These are phyloP conservation scores for Tribolium freemani DNA, from an alignment of 2,888 invertebrate species.

Conservation along the genomic window DNA sequence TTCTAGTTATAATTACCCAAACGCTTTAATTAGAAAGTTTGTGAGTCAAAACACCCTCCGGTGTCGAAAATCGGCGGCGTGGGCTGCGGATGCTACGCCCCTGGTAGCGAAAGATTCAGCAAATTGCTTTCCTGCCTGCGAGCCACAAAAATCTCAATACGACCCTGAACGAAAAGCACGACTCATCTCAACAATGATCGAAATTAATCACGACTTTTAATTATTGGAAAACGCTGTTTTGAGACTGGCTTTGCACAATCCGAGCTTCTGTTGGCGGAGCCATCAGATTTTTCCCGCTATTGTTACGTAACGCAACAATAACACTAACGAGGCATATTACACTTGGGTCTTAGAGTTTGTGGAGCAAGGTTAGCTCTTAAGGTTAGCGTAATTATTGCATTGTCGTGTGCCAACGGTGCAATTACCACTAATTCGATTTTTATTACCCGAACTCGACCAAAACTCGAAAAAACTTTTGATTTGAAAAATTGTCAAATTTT, in stretches of 20 bases:
- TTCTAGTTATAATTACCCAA: slow-evolving; percentile 5
- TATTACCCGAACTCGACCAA: not conserved
- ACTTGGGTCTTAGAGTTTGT: slow-evolving; percentile 48
- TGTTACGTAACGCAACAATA: slow-evolving; percentile 54
- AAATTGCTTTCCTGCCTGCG: slow-evolving; percentile 20
- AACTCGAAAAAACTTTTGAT: not conserved
- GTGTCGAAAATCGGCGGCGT: not conserved
- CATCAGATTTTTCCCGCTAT: slow-evolving; percentile 46
- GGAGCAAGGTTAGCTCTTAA: slow-evolving; percentile 55
- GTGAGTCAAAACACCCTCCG: slow-evolving; percentile 9
- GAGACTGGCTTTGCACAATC: slow-evolving; percentile 1
- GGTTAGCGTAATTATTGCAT: slow-evolving; percentile 48
- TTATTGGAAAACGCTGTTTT: slow-evolving; percentile 6
- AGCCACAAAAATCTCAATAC: slow-evolving; percentile 13
- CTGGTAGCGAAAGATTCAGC: not conserved
- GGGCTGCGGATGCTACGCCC: slow-evolving; percentile 15
- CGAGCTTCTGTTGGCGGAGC: slow-evolving; percentile 12
- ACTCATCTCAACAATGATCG: slow-evolving; percentile 9
- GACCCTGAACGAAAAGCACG: slow-evolving; percentile 23
- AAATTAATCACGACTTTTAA: slow-evolving; percentile 22
- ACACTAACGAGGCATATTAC: slow-evolving; percentile 51
- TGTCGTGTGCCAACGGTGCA: slow-evolving; percentile 42
- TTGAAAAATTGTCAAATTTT: not conserved
- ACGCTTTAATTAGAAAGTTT: slow-evolving; percentile 3
- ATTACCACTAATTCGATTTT: not conserved